These are phyloP conservation scores for Ips typographus DNA, from an alignment of 1,140 invertebrate species.

Conservation along the genomic window DNA sequence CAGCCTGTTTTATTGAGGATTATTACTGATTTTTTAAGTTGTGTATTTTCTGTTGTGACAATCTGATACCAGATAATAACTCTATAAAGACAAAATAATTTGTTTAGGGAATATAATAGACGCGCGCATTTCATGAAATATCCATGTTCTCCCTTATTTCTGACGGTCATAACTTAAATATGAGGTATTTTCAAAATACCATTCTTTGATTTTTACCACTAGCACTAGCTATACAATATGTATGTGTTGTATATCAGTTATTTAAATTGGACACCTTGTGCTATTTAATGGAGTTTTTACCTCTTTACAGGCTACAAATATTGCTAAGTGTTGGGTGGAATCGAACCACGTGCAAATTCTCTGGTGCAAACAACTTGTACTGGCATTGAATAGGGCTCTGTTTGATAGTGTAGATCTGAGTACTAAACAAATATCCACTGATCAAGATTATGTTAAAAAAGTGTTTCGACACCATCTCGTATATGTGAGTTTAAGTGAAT, in stretches of 20 bases:
- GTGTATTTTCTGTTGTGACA: too few relatives aligned
- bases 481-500: slow-evolving; percentile 40
- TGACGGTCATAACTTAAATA: too few relatives aligned
- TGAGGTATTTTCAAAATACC: neutral
- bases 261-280: neutral
- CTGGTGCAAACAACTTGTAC: slow-evolving; percentile 90
- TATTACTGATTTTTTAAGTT: too few relatives aligned
- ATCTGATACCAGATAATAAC: too few relatives aligned
- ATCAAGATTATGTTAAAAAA: slow-evolving; percentile 45
- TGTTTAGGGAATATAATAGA: too few relatives aligned
- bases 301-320: slow-evolving; percentile 65
- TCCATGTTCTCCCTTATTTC: too few relatives aligned
- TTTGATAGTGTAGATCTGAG: slow-evolving; percentile 77
- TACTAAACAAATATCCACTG: slow-evolving; percentile 54
- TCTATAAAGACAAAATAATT: too few relatives aligned
- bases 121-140: too few relatives aligned
- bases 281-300: neutral
- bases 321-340: slow-evolving; percentile 83
- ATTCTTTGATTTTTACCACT: too few relatives aligned
- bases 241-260: too few relatives aligned
- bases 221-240: too few relatives aligned
- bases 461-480: slow-evolving; percentile 50
- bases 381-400: slow-evolving; percentile 75
- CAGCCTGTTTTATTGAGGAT: too few relatives aligned
- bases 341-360: slow-evolving; percentile 85